A percentile compares a stretch with the other conserved stretches of the same genome.
These are phyloP conservation scores for Oryzias woworae DNA, from an alignment of 2,113 vertebrate genomes.

Conservation along the genomic window DNA sequence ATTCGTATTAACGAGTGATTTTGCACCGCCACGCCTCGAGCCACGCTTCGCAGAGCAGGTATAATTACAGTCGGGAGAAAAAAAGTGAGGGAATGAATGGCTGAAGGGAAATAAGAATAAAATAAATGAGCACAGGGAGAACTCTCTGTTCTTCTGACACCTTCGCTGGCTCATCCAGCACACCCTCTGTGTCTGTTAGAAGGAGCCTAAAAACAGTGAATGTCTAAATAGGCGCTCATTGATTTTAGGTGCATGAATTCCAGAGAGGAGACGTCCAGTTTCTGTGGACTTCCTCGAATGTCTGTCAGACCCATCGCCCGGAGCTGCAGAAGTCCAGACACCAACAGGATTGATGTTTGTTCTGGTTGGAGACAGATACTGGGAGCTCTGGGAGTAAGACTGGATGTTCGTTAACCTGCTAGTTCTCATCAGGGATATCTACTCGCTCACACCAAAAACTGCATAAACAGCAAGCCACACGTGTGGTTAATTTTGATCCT, in stretches of 20 bases:
- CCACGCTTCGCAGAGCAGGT: slow-evolving; percentile 71
- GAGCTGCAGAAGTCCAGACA: slow-evolving; percentile 30
- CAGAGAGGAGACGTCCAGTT: slow-evolving; percentile 21
- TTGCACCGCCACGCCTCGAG: slow-evolving; percentile 62
- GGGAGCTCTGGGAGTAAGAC: background rate
- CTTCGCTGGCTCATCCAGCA: slow-evolving; percentile 31
- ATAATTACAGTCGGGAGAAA: slow-evolving; percentile 65
- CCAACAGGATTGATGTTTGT: slow-evolving; percentile 16
- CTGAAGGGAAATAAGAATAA: slow-evolving; percentile 35
- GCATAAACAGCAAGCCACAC: background rate
- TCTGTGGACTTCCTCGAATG: slow-evolving; percentile 34
- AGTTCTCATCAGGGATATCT: background rate
- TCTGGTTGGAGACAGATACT: slow-evolving; percentile 9
- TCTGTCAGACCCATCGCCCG: slow-evolving; percentile 10
- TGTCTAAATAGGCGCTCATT: slow-evolving; percentile 47
- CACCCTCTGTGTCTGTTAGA: slow-evolving; percentile 64
- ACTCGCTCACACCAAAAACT: too few relatives aligned
- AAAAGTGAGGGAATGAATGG: slow-evolving; percentile 58
- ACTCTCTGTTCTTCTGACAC: slow-evolving; percentile 27
- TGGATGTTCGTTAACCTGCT: background rate
- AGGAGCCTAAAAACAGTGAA: slow-evolving; percentile 53
- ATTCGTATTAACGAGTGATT: slow-evolving; percentile 73
- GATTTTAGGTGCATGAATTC: slow-evolving; percentile 33
- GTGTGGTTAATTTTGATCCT: background rate
- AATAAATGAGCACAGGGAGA: slow-evolving; percentile 33